Evolutionary conservation across 2,888 invertebrate species (phyloP).

Genomic region (Caenorhabditis sp.): DNA sequence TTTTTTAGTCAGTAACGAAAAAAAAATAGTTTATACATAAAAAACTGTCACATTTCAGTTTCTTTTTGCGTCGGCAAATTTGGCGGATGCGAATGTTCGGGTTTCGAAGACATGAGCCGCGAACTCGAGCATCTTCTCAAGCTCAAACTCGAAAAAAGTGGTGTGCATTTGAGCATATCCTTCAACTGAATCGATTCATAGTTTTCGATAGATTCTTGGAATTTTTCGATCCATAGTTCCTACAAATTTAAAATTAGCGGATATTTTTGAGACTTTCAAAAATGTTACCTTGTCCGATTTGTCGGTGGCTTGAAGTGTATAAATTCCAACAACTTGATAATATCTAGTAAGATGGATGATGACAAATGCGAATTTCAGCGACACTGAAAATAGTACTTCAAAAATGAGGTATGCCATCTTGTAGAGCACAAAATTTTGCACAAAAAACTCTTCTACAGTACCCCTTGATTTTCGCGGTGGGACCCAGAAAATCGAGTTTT

Average conservation of each 20-base stretch:
- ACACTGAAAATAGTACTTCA: slow-evolving; percentile 43
- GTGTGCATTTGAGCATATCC: slow-evolving; percentile 69
- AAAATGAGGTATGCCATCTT: too few relatives aligned
- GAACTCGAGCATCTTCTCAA: slow-evolving; percentile 59
- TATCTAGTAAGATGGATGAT: slow-evolving; percentile 74
- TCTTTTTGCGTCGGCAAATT: neutral
- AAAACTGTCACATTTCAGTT: neutral
- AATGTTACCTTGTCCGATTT: slow-evolving; percentile 73
- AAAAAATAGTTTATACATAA: too few relatives aligned
- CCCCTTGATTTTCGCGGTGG: too few relatives aligned
- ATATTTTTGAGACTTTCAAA: too few relatives aligned
- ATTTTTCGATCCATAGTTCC: slow-evolving; percentile 70
- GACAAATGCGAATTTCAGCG: slow-evolving; percentile 73
- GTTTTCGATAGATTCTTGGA: slow-evolving; percentile 72
- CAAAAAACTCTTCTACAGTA: too few relatives aligned
- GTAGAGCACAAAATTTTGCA: too few relatives aligned
- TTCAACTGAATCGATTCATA: slow-evolving; percentile 72
- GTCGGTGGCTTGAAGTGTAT: slow-evolving; percentile 73
- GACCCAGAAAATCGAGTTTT: too few relatives aligned
- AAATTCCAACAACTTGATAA: slow-evolving; percentile 74
- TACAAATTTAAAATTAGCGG: too few relatives aligned
- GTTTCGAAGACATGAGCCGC: slow-evolving; percentile 40
- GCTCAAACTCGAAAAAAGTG: slow-evolving; percentile 65
- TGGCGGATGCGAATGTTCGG: slow-evolving; percentile 4
- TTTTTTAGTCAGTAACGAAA: too few relatives aligned